These are phyloP conservation scores for Apantesis nais DNA, from an alignment of 2,888 invertebrate species.

Conservation along the genomic window DNA sequence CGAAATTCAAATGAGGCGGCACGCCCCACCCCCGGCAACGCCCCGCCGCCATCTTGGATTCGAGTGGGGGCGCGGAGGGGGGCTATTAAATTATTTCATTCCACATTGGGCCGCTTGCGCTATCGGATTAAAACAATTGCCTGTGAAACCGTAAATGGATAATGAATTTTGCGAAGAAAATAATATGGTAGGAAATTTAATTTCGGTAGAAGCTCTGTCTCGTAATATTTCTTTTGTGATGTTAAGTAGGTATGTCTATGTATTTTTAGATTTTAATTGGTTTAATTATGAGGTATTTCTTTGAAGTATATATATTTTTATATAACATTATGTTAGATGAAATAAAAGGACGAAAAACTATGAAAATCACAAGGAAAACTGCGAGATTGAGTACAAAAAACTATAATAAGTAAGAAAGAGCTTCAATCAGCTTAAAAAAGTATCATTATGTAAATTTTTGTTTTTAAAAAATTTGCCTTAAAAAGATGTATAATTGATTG, in stretches of 20 bases:
- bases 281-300: conserved; percentile 18
- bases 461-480: background rate
- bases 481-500: background rate
- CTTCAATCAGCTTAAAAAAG: background rate
- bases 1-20: conserved; percentile 85
- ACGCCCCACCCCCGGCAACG: conserved; percentile 80
- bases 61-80: conserved; percentile 67
- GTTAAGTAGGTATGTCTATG: conserved; percentile 27
- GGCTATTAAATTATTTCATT: conserved; percentile 85
- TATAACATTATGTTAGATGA: background rate
- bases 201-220: conserved; percentile 56
- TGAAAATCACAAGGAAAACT: background rate
- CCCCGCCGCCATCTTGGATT: conserved; percentile 83
- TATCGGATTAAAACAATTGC: conserved; percentile 86
- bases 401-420: background rate
- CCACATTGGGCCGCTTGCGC: conserved; percentile 80
- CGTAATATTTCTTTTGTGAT: conserved; percentile 36
- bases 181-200: conserved; percentile 77
- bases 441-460: background rate
- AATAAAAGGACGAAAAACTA: background rate
- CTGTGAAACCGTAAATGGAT: conserved; percentile 83
- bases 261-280: conserved; percentile 22
- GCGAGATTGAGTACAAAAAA: background rate
- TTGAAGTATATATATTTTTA: conserved; percentile 3
- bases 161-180: conserved; percentile 83